phyloP scores from a whole-genome alignment of 2,797 vertebrate species.

The Eremophila alpestris region DNA sequence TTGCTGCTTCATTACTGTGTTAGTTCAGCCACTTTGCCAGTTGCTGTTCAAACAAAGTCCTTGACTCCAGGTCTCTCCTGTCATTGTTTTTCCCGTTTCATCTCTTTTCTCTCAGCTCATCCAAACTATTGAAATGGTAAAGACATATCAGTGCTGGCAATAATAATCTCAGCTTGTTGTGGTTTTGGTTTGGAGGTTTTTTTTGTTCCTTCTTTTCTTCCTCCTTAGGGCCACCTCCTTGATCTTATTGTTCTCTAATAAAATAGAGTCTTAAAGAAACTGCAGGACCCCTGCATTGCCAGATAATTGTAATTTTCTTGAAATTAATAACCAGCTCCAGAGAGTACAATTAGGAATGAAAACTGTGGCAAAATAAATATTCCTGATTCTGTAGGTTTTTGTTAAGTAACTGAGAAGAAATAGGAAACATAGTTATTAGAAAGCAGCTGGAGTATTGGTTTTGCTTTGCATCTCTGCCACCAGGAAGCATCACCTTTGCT shows the following conservation, averaged over 20 bases:
- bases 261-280: conserved; percentile 32
- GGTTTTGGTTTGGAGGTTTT: neutral
- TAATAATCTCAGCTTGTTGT: neutral
- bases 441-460: conserved; percentile 4
- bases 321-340: conserved; percentile 49
- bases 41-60: neutral
- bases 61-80: neutral
- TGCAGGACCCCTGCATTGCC: neutral
- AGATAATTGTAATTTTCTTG: conserved; percentile 34
- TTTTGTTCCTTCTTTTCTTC: neutral
- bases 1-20: neutral
- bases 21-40: neutral
- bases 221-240: neutral
- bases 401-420: conserved; percentile 49
- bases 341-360: conserved; percentile 46
- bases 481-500: neutral
- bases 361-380: conserved; percentile 17
- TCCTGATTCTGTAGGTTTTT: conserved; percentile 12
- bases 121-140: neutral
- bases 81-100: neutral
- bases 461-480: neutral
- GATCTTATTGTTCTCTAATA: conserved; percentile 16
- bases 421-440: conserved; percentile 25
- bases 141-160: neutral
- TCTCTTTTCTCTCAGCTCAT: neutral